Evolutionary conservation across 1,140 invertebrate species (phyloP).

Genomic region (Trachymyrmex septentrionalis): DNA sequence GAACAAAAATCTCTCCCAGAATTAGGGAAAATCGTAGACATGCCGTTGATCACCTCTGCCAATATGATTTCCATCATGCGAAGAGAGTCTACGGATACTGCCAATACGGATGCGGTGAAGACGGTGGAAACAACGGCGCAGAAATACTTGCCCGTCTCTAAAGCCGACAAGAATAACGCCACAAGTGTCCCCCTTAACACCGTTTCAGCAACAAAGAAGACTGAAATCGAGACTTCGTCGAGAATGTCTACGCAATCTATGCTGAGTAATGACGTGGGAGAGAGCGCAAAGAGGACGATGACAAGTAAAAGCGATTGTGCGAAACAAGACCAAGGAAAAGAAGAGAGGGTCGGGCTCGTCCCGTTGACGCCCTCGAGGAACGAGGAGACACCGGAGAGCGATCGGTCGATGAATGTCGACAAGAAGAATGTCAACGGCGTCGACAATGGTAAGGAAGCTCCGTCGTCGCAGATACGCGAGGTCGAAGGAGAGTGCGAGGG

Average conservation of each 20-base stretch:
- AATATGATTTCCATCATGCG: constrained; percentile 77
- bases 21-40: constrained; percentile 81
- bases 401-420: constrained; percentile 52
- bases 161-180: constrained; percentile 75
- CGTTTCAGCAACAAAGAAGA: constrained; percentile 80
- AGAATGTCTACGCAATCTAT: constrained; percentile 72
- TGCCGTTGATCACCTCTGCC: constrained; percentile 84
- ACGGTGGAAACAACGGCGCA: constrained; percentile 13
- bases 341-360: constrained; percentile 74
- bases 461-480: constrained; percentile 59
- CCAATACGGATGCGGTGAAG: constrained; percentile 44
- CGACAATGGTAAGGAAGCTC: constrained; percentile 26
- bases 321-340: constrained; percentile 47
- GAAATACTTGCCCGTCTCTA: constrained; percentile 6
- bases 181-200: constrained; percentile 73
- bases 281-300: constrained; percentile 23
- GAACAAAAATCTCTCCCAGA: constrained; percentile 47
- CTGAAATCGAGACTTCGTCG: constrained; percentile 81
- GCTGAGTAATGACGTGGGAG: constrained; percentile 20
- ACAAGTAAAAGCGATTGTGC: constrained; percentile 25
- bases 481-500: constrained; percentile 75
- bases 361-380: constrained; percentile 72
- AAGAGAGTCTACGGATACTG: constrained; percentile 51
- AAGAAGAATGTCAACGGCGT: constrained; percentile 56
- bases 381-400: constrained; percentile 71